These are phyloP conservation scores for Ctenodactylus gundi DNA, from an alignment of 2,113 vertebrate genomes.

Conservation along the genomic window DNA sequence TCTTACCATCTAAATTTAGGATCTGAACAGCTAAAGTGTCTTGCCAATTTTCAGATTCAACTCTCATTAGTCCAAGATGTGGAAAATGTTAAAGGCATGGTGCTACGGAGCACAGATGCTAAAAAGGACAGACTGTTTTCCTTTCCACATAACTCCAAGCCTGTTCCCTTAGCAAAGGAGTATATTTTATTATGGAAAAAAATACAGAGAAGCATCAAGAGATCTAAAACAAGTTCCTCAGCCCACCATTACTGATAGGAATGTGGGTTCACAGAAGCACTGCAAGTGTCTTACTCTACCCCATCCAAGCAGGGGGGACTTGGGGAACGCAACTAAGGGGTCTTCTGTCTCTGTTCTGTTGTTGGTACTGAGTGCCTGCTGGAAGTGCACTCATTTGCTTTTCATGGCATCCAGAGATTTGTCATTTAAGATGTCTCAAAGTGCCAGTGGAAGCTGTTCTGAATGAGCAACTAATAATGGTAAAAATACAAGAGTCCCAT, in stretches of 20 bases:
- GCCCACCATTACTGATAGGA: neutral
- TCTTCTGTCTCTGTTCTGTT: accelerated
- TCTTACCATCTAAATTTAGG: conserved; percentile 69
- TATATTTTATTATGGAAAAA: neutral
- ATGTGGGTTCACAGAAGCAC: neutral
- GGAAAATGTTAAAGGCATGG: neutral
- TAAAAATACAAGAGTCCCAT: neutral
- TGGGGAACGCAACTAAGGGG: neutral
- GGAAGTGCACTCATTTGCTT: neutral
- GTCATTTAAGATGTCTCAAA: neutral
- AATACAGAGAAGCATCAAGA: neutral
- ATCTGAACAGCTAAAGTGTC: conserved; percentile 27
- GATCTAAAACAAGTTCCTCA: neutral
- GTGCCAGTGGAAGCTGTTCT: neutral
- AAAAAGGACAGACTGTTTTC: neutral
- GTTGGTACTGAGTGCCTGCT: accelerated
- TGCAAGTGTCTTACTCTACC: neutral
- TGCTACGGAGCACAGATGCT: conserved; percentile 34
- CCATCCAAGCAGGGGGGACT: neutral
- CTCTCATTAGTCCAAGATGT: conserved; percentile 46
- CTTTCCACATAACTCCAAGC: neutral
- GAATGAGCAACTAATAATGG: neutral
- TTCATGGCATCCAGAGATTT: neutral
- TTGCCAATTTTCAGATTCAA: conserved; percentile 56
- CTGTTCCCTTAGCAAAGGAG: neutral